Percentiles rank a stretch among this genome's conserved stretches.
Evolutionary conservation across 2,888 invertebrate genomes (phyloP).

Genomic region (Eustalomyia histrio): DNA sequence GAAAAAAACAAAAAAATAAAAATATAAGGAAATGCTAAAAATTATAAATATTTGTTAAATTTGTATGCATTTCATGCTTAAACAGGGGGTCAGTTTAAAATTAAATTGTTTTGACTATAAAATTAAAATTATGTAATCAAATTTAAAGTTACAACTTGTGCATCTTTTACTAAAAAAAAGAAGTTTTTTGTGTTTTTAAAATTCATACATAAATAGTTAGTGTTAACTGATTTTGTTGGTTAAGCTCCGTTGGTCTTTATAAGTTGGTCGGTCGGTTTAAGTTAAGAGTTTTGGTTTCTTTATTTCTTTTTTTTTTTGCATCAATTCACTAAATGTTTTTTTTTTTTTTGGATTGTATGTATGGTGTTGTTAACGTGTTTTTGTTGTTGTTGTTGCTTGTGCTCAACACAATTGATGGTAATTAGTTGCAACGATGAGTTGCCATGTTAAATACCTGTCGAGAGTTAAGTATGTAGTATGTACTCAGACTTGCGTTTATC

Average conservation of each 20-base stretch:
- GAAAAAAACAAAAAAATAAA: background rate
- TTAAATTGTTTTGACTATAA: constrained; percentile 5
- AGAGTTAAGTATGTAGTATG: constrained; percentile 17
- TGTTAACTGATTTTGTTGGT: constrained; percentile 19
- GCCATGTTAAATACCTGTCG: constrained; percentile 42
- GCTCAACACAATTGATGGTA: constrained; percentile 38
- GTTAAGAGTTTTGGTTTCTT: background rate
- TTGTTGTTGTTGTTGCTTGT: constrained; percentile 29
- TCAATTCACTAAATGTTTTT: constrained; percentile 15
- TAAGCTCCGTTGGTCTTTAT: constrained; percentile 37
- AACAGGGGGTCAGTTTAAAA: background rate
- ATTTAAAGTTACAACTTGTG: constrained; percentile 42
- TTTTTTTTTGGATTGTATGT: constrained; percentile 17
- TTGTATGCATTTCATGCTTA: constrained; percentile 3
- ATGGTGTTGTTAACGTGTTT: constrained; percentile 46
- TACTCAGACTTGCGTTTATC: constrained; percentile 29
- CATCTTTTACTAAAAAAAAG: background rate
- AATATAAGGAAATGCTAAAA: constrained; percentile 39
- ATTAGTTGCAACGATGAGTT: constrained; percentile 64
- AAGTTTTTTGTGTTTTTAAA: constrained; percentile 61
- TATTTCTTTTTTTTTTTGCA: constrained; percentile 13
- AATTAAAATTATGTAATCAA: constrained; percentile 57
- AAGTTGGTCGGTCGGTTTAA: background rate
- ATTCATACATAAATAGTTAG: background rate
- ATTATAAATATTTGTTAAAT: constrained; percentile 1